Base-by-base conservation (phyloP, 2,888 invertebrate genomes). In the Drosophila paramelanica region DNA sequence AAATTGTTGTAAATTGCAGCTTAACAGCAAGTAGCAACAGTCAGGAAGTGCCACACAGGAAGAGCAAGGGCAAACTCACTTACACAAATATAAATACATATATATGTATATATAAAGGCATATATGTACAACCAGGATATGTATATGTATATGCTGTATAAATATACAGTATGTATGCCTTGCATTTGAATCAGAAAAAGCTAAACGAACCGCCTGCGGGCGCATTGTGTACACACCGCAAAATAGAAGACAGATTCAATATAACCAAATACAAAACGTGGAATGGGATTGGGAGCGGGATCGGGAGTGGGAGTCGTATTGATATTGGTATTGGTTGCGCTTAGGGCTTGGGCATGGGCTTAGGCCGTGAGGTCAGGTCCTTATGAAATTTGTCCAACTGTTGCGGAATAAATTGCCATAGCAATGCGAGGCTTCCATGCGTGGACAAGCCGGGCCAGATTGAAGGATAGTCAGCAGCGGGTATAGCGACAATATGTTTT, bases 321-420 rank as follows among this genome's bases (percentile, higher is more conserved):
- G 45, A 59, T 49, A 56, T 62, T 67, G 62, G 25, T 31, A 25
- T 42, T 52, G 52, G 33, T 38, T 51, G 43, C 41, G 36, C 20
- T 39, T n/a, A 43, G 52, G n/a, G 36, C 47, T 31, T 31, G 51
- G 39, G 17, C 17, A 6, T 6, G 23, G 17, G 71, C 57, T 67
- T 62, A 76, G 55, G 33, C 33, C 41, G 67, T 47, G 36, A 59
- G 53, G 58, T 56, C 45, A 66, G 77, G 51, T 64, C 56, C 78
- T 65, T 64, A 68, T 72, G 61, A 67, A 81, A 85, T 81, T 72
- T 74, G 69, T 61, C 69, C 82, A 88, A 88, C 86, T 88, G 88
- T 85, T 88, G 88, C 83, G 66, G 72, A 77, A 85, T 86, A 85
- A 85, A 85, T 88, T 83, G 88, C 65, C 74, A 79, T 81, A 86